Evolutionary conservation across 1,140 invertebrate species (phyloP), one percentile per base, ranked within the genome.

Genomic region (Nebria ingens): DNA sequence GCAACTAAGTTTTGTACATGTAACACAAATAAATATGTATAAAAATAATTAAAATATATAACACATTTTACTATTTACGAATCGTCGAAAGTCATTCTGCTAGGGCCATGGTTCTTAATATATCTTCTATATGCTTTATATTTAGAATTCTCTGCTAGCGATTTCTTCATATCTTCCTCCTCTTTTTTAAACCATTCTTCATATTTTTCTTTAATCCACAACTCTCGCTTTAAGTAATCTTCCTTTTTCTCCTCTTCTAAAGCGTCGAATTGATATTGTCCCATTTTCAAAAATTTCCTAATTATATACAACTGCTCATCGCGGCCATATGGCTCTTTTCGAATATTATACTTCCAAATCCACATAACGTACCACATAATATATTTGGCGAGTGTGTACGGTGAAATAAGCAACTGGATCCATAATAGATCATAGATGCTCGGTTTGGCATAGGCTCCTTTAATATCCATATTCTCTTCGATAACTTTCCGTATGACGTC

Each of bases 391-490:
- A 89, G 64, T 19, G 83, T 84, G 63, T 87, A 86, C 0, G 91
- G 91, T 21, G 84, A 76, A 22, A 91, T 78, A 25, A 91, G 68
- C 25, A 94, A 66, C 69, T 93, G 87, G 53, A 93, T 73, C 84
- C 88, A 91, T 9, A 94, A 69, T 1, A 93, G 81, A 70, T 93
- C 84, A 22, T 71, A 73, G 2, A 86, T 66, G 54, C 79, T 80
- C 4, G 89, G 89, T 67, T 89, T 91, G 0, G 87, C 86, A 72
- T 93, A 94, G 4, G 89, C 88, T 2, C 91, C 91, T 66, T 88
- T 83, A 23, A 93, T 91, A 68, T 93, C 89, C 81, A 94, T 90
- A 65, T 93, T 93, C 61, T 91, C 83, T 73, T 89, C 88, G 56
- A 94, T 84, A 11, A 94, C 84, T 70, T 81, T 78, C 62, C 83